Conservation (phyloP, 2,888 invertebrate genomes). For the Eucera pruinosa region DNA sequence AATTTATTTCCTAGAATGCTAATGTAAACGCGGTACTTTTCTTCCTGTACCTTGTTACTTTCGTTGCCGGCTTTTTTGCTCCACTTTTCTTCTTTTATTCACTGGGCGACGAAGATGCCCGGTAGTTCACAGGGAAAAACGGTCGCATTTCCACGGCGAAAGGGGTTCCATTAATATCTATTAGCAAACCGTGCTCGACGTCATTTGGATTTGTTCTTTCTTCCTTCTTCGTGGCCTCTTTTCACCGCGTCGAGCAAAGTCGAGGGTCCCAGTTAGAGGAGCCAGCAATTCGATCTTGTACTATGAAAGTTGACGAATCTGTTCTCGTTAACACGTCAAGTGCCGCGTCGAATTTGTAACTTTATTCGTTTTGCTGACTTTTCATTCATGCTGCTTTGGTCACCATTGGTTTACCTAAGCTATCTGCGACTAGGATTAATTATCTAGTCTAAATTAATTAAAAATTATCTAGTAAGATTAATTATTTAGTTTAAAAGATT, state of each 20-base stretch:
- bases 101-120: constrained; percentile 40
- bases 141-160: constrained; percentile 56
- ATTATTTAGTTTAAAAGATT: too few relatives aligned
- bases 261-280: constrained; percentile 1
- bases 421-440: too few relatives aligned
- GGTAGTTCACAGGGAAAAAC: constrained; percentile 45
- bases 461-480: too few relatives aligned
- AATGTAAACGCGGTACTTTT: neutral
- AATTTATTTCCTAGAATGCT: constrained; percentile 52
- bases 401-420: too few relatives aligned
- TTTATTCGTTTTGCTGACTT: too few relatives aligned
- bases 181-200: constrained; percentile 66
- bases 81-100: constrained; percentile 33
- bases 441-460: too few relatives aligned
- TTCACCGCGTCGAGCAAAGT: constrained; percentile 1
- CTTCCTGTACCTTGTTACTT: too few relatives aligned
- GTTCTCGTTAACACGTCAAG: constrained; percentile 69
- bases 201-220: constrained; percentile 57
- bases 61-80: neutral
- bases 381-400: too few relatives aligned
- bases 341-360: too few relatives aligned
- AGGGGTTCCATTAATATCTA: constrained; percentile 72
- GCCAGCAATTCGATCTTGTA: constrained; percentile 49
- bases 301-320: constrained; percentile 64
- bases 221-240: constrained; percentile 13